Conservation (phyloP, 2,797 vertebrate genomes). For the Lagorchestes hirsutus region DNA sequence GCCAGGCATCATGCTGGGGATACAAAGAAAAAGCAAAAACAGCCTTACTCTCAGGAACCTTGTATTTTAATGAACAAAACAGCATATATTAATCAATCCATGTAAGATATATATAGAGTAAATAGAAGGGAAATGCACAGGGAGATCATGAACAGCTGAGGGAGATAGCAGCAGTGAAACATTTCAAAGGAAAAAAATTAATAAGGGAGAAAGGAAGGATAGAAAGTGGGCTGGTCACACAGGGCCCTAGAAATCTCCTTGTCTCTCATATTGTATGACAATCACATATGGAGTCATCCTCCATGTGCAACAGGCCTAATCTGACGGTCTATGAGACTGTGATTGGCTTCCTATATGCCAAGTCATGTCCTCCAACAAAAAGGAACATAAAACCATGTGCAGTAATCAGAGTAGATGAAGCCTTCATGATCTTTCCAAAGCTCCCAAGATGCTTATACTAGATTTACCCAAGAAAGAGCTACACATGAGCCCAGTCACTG, state of each 20-base stretch:
- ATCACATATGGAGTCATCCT: neutral
- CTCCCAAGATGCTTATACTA: neutral
- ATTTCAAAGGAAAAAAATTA: neutral
- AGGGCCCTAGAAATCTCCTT: no score
- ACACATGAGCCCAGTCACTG: neutral
- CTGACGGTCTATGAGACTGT: neutral
- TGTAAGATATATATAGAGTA: neutral
- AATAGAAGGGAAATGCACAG: neutral
- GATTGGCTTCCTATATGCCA: neutral
- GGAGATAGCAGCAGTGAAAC: neutral
- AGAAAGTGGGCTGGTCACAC: neutral
- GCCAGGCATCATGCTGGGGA: neutral
- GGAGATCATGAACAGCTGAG: neutral
- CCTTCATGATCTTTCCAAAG: neutral
- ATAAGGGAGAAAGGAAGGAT: neutral
- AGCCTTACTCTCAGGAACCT: neutral
- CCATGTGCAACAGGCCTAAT: neutral
- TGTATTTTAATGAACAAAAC: neutral
- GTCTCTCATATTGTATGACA: neutral
- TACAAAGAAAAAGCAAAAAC: neutral
- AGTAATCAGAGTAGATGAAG: no score
- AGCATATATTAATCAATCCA: neutral
- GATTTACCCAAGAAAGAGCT: constrained; percentile 6
- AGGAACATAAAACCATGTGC: neutral
- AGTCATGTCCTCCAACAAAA: neutral